phyloP scores from a whole-genome alignment of 2,797 vertebrate genomes.

The Eidolon dupreanum region DNA sequence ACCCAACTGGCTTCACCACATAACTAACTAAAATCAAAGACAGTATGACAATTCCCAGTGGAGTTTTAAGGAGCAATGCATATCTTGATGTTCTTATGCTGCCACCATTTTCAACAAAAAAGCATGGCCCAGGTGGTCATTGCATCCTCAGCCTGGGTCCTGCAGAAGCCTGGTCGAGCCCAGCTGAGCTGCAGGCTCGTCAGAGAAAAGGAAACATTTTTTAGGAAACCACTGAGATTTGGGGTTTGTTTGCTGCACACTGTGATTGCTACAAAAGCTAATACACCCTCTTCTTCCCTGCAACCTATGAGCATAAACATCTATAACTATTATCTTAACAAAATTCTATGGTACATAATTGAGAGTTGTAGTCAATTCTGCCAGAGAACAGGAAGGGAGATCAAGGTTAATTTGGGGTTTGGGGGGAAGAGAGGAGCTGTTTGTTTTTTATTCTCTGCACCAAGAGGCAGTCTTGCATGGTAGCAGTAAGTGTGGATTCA shows the following conservation, averaged over 20 bases:
- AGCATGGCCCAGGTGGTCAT: accelerated
- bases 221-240: not conserved
- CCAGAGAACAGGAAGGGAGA: not conserved
- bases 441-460: not conserved
- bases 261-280: not conserved
- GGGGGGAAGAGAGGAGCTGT: not conserved
- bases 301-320: not conserved
- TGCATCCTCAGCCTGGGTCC: not conserved
- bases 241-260: not conserved
- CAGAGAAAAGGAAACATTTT: not conserved
- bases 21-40: not conserved
- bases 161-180: not conserved
- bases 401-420: not conserved
- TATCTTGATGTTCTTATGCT: too few species aligned
- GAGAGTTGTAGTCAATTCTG: not conserved
- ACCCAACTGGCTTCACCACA: not conserved
- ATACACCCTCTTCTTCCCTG: not conserved
- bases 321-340: not conserved
- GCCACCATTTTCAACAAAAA: too few species aligned
- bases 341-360: not conserved
- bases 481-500: not conserved
- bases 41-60: too few species aligned
- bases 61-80: accelerated
- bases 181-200: not conserved
- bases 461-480: accelerated